Conservation (phyloP, 1,140 invertebrate genomes). For the Yoshiicerus persimilis region DNA sequence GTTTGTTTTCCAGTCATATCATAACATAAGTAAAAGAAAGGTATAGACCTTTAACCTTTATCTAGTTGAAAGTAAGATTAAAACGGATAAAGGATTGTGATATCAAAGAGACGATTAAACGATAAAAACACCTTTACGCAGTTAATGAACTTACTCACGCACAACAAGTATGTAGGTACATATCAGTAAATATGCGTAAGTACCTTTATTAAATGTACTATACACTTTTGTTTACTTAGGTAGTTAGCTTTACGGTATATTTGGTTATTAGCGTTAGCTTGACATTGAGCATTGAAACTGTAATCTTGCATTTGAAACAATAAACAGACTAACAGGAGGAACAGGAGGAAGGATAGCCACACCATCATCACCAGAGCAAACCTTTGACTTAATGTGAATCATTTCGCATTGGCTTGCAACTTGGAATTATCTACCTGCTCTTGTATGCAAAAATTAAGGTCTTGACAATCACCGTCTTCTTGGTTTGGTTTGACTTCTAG, state of each 20-base stretch:
- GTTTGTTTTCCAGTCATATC: too few species aligned
- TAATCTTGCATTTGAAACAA: not conserved
- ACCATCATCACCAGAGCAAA: not conserved
- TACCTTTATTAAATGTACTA: not conserved
- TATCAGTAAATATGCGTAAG: not conserved
- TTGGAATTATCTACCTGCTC: not conserved
- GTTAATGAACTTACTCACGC: not conserved
- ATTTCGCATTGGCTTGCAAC: not conserved
- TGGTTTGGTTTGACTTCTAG: not conserved
- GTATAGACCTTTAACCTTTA: too few species aligned
- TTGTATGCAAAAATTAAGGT: conserved; percentile 18
- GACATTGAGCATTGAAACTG: conserved; percentile 10
- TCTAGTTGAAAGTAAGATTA: not conserved
- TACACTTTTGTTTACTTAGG: not conserved
- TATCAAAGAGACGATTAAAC: too few species aligned
- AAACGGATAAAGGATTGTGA: not conserved
- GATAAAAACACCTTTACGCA: not conserved
- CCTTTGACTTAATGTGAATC: not conserved
- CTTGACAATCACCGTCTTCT: not conserved
- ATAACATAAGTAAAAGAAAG: too few species aligned
- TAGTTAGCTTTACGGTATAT: not conserved
- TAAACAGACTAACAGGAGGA: not conserved
- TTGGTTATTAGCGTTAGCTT: not conserved
- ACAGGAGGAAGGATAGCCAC: not conserved
- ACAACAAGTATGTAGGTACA: not conserved